Percentiles rank a stretch among this genome's conserved stretches.
Conservation (phyloP, 2,888 invertebrate genomes). For the Gymnocheta viridis region DNA sequence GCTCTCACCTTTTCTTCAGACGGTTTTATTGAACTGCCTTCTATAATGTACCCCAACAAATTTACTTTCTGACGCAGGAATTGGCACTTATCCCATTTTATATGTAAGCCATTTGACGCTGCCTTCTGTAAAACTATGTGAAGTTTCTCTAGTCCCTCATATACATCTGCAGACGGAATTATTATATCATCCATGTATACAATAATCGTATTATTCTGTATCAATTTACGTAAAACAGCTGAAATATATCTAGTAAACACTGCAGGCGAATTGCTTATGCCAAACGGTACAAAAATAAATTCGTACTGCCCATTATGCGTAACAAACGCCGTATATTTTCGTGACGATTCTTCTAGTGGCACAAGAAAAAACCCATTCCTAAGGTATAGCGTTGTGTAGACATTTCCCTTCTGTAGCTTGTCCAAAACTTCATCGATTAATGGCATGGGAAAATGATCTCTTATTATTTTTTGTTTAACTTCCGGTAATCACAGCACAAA, state of each 20-base stretch:
- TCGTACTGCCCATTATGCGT: slow-evolving; percentile 67
- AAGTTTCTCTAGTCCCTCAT: slow-evolving; percentile 37
- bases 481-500: too few species aligned
- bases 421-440: slow-evolving; percentile 66
- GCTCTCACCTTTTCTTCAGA: slow-evolving; percentile 51
- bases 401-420: slow-evolving; percentile 42
- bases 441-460: slow-evolving; percentile 62
- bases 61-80: slow-evolving; percentile 43
- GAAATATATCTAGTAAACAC: slow-evolving; percentile 27
- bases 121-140: slow-evolving; percentile 30
- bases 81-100: slow-evolving; percentile 65
- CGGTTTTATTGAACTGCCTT: slow-evolving; percentile 59
- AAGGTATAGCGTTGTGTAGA: slow-evolving; percentile 58
- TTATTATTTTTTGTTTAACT: slow-evolving; percentile 54
- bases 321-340: slow-evolving; percentile 71
- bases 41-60: slow-evolving; percentile 55
- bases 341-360: slow-evolving; percentile 50
- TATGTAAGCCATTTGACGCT: slow-evolving; percentile 29
- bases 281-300: slow-evolving; percentile 59
- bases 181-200: slow-evolving; percentile 56
- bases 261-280: slow-evolving; percentile 36
- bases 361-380: slow-evolving; percentile 28
- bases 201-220: slow-evolving; percentile 11
- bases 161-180: slow-evolving; percentile 50
- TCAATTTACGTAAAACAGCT: not conserved